A percentile compares a stretch with the other conserved stretches of the same genome.
phyloP scores from a whole-genome alignment of 2,113 vertebrate species.

The Clinocottus analis region DNA sequence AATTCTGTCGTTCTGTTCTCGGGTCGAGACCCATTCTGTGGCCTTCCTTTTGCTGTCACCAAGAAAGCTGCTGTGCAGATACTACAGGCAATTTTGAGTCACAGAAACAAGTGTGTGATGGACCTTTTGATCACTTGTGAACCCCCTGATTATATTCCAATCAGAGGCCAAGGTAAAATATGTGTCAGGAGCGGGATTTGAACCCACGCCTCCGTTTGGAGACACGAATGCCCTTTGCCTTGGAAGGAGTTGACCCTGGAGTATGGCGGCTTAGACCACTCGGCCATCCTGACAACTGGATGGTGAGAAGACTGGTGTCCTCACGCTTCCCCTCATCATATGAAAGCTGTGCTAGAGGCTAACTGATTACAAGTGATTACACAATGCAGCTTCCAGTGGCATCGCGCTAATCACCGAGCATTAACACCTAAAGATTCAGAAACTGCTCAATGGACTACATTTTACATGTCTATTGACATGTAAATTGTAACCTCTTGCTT shows the following conservation, averaged over 20 bases:
- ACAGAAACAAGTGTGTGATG: background rate
- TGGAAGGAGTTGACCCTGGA: background rate
- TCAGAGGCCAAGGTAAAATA: background rate
- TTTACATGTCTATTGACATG: no score
- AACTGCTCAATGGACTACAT: no score
- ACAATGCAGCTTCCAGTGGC: no score
- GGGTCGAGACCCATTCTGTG: no score
- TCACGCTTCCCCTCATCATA: background rate
- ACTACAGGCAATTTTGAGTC: background rate
- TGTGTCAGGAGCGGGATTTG: background rate
- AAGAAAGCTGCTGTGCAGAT: background rate
- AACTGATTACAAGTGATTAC: no score
- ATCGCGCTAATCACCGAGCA: no score
- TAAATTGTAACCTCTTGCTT: no score
- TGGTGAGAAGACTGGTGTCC: background rate
- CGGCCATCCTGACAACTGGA: conserved; percentile 69
- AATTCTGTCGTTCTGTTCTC: no score
- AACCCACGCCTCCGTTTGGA: background rate
- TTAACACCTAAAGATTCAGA: no score
- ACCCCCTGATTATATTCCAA: background rate
- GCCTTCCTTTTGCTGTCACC: background rate
- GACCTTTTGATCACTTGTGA: background rate
- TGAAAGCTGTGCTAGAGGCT: background rate
- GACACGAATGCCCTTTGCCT: background rate
- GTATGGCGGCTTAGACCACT: conserved; percentile 73